A percentile compares a stretch with the other conserved stretches of the same genome.
phyloP scores from a whole-genome alignment of 2,888 invertebrate species.

The Gari tellinella region DNA sequence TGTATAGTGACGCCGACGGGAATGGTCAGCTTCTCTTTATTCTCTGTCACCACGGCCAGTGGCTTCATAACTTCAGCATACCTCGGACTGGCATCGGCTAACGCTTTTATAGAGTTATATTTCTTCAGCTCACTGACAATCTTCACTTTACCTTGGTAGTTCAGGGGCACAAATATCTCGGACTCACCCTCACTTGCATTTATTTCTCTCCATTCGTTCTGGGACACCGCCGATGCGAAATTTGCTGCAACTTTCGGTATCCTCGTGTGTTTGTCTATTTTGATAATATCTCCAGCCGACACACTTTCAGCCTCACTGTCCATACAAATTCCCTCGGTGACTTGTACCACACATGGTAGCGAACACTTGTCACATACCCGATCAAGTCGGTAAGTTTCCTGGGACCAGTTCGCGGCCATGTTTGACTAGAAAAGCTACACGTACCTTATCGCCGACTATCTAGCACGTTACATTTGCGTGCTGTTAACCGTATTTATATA shows the following conservation, averaged over 20 bases:
- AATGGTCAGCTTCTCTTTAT: conserved; percentile 6
- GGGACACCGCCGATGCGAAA: not conserved
- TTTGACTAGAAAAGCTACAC: no score
- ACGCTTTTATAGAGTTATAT: conserved; percentile 20
- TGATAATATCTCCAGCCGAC: conserved; percentile 41
- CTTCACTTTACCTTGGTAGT: conserved; percentile 35
- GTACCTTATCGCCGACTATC: no score
- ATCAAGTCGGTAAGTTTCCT: conserved; percentile 42
- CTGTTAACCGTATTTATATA: no score
- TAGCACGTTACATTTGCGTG: no score
- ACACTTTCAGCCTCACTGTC: conserved; percentile 41
- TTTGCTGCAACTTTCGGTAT: conserved; percentile 45
- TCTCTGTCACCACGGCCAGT: conserved; percentile 10
- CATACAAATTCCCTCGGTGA: conserved; percentile 39
- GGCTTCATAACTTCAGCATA: conserved; percentile 30
- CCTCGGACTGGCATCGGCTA: conserved; percentile 30
- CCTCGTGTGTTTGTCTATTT: conserved; percentile 31
- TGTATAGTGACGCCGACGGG: conserved; percentile 31
- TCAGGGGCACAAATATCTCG: conserved; percentile 42
- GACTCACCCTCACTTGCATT: not conserved
- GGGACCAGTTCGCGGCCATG: conserved; percentile 18
- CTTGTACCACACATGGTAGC: conserved; percentile 37
- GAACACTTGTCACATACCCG: conserved; percentile 25
- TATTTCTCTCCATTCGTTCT: no score
- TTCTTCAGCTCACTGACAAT: conserved; percentile 10